These are phyloP conservation scores for Cataglyphis livida DNA, from an alignment of 2,888 invertebrate genomes.

Conservation along the genomic window DNA sequence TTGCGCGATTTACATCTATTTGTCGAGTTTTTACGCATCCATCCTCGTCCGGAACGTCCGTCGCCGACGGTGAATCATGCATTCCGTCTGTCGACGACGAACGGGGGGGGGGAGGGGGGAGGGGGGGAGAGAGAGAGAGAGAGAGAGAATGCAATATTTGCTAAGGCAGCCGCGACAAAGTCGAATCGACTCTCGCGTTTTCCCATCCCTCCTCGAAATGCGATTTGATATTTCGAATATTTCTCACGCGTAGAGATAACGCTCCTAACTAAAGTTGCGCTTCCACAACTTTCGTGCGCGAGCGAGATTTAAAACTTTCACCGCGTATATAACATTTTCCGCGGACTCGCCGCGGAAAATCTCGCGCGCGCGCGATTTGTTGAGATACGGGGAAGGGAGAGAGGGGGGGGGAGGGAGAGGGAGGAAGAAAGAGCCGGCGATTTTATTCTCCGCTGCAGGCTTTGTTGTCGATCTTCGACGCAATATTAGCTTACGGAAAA, in stretches of 20 bases:
- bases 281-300: slow-evolving; percentile 18
- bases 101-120: too few species aligned
- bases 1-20: slow-evolving; percentile 54
- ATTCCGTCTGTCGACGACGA: slow-evolving; percentile 28
- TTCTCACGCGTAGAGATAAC: slow-evolving; percentile 48
- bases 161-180: slow-evolving; percentile 27
- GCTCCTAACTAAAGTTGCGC: slow-evolving; percentile 23
- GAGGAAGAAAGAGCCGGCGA: not conserved
- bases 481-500: slow-evolving; percentile 78
- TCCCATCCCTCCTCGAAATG: slow-evolving; percentile 43
- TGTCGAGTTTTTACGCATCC: slow-evolving; percentile 47
- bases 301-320: slow-evolving; percentile 34
- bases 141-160: slow-evolving; percentile 43
- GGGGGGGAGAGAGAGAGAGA: not conserved
- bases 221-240: slow-evolving; percentile 54
- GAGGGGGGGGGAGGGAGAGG: too few species aligned
- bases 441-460: slow-evolving; percentile 13
- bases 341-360: not conserved
- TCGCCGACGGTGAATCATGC: slow-evolving; percentile 50
- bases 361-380: slow-evolving; percentile 47
- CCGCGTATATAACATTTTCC: not conserved
- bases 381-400: not conserved
- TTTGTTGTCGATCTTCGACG: slow-evolving; percentile 62
- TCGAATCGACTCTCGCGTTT: slow-evolving; percentile 29
- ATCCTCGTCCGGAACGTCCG: slow-evolving; percentile 64